Conservation (phyloP, 2,888 invertebrate species). For the Villa cingulata region DNA sequence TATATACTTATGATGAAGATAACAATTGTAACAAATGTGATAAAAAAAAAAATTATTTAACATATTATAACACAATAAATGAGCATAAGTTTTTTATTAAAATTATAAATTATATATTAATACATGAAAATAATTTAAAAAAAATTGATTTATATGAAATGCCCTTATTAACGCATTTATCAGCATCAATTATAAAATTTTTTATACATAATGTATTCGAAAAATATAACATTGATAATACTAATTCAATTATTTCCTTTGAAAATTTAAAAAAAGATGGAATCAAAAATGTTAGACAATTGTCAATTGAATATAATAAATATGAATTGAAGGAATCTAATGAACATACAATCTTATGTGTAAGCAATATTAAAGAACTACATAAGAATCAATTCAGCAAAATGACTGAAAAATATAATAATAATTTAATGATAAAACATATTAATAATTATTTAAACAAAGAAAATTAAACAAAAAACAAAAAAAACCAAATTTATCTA, state of each 20-base stretch:
- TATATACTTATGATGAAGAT: too few relatives aligned
- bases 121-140: background rate
- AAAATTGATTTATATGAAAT: conserved; percentile 32
- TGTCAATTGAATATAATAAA: background rate
- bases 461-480: too few relatives aligned
- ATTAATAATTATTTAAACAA: too few relatives aligned
- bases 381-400: conserved; percentile 25
- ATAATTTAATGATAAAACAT: conserved; percentile 17
- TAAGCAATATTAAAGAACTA: conserved; percentile 21
- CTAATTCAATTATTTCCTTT: background rate
- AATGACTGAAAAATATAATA: conserved; percentile 23
- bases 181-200: conserved; percentile 46
- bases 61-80: background rate
- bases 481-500: too few relatives aligned
- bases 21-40: background rate
- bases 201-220: conserved; percentile 41
- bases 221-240: conserved; percentile 16
- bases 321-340: background rate
- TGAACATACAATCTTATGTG: conserved; percentile 17
- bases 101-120: background rate
- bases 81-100: background rate
- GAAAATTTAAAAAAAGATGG: background rate
- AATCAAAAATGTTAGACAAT: background rate
- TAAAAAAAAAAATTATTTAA: background rate
- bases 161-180: conserved; percentile 48